Conservation (phyloP, 2,888 invertebrate genomes). For the Apotomis capreana region DNA sequence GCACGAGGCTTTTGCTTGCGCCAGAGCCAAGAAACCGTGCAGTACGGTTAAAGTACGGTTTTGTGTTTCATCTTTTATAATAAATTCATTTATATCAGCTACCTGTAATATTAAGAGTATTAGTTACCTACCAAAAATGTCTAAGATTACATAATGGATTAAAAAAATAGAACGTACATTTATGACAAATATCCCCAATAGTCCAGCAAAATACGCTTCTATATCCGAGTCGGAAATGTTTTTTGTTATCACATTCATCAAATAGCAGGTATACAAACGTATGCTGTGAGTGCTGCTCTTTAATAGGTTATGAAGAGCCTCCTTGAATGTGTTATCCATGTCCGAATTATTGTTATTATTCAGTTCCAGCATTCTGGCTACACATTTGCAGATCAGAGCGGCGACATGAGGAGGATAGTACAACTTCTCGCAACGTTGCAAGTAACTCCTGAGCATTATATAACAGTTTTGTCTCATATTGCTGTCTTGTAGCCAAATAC, state of each 20-base stretch:
- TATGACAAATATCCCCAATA: conserved; percentile 67
- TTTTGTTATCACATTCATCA: conserved; percentile 56
- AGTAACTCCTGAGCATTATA: conserved; percentile 74
- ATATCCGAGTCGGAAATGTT: conserved; percentile 56
- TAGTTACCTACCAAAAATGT: neutral
- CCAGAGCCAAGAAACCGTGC: conserved; percentile 80
- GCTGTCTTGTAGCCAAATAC: conserved; percentile 60
- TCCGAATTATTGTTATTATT: conserved; percentile 54
- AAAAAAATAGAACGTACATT: conserved; percentile 58
- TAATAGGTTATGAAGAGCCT: conserved; percentile 58
- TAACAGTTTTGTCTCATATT: conserved; percentile 69
- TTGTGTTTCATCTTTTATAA: conserved; percentile 82
- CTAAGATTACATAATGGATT: neutral
- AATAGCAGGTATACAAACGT: conserved; percentile 70
- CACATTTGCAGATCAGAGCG: conserved; percentile 72
- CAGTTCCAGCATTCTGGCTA: conserved; percentile 62
- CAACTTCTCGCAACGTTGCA: conserved; percentile 65
- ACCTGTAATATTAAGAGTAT: conserved; percentile 58
- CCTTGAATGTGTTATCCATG: conserved; percentile 57
- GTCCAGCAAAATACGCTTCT: conserved; percentile 52
- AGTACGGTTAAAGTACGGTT: conserved; percentile 84
- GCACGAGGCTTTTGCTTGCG: conserved; percentile 77
- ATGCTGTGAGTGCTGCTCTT: conserved; percentile 64
- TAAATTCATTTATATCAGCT: conserved; percentile 61
- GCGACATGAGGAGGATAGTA: conserved; percentile 71